Evolutionary conservation across 2,113 vertebrate genomes (phyloP).

Genomic region (Aegithalos caudatus): DNA sequence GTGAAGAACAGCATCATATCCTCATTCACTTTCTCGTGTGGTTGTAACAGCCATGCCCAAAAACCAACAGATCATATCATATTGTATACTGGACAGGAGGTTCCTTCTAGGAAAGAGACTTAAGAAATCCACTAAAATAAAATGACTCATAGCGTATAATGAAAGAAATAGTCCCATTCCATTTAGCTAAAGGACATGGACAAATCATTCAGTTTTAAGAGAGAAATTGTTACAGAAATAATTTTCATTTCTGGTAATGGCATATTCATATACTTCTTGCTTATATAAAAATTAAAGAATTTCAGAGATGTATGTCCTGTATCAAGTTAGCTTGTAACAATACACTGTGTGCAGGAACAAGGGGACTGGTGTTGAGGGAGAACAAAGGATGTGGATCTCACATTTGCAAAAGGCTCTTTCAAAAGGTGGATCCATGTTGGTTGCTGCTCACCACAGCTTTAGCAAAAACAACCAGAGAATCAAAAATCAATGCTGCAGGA

Average conservation of each 20-base stretch:
- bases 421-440: accelerated
- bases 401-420: neutral
- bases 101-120: neutral
- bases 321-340: neutral
- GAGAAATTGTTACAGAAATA: neutral
- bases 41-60: neutral
- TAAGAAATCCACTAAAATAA: neutral
- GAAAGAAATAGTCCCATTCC: neutral
- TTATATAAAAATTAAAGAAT: neutral
- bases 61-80: neutral
- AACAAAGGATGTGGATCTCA: neutral
- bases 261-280: neutral
- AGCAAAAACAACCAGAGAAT: neutral
- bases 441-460: neutral
- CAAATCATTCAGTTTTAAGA: neutral
- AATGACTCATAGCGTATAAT: neutral
- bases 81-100: neutral
- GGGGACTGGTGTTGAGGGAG: neutral
- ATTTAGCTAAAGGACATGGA: neutral
- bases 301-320: neutral
- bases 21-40: neutral
- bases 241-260: neutral
- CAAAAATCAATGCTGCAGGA: neutral
- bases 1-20: neutral
- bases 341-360: neutral